Evolutionary conservation across 1,140 invertebrate genomes (phyloP), one percentile per base, ranked within the genome.

Genomic region (Schmidtea mediterranea): DNA sequence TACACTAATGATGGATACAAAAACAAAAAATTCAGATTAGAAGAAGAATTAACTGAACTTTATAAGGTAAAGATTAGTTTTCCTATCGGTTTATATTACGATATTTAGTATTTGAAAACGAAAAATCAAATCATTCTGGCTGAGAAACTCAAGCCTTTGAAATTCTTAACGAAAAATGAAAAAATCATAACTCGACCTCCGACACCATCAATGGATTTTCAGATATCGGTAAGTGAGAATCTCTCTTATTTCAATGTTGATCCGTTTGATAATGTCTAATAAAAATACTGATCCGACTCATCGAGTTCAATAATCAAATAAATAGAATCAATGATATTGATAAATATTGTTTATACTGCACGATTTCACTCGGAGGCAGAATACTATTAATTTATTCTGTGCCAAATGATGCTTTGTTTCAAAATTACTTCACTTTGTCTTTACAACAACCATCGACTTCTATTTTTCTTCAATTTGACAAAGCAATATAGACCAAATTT

Each of bases 201-300:
- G 16, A 76, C 74, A 6, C 74, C 75, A 21, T 63, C 68, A 47
- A 65, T 72, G 15, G 68, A 69, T 18, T 60, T 62, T 1, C 62
- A 71, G 3, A 58, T 62, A 3, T 65, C 71, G 23, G 57, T 61
- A 1, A 53, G 51, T 12, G 12, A 37, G n/a, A 37, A 12, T 37
- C 36, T 12, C 12, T 37, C 12, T 12, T 37, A n/a, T 37, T 37
- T n/a, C 12, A 37, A 37, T 37, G 12, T n/a, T 37, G 36, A 37
- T 37, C 36, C 36, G 12, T 37, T 12, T 12, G n/a, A 37, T n/a
- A 12, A 12, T n/a, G n/a, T n/a, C n/a, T n/a, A n/a, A n/a, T n/a
- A n/a, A n/a, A n/a, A n/a, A n/a, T n/a, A n/a, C n/a, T n/a, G n/a
- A n/a, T n/a, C n/a, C n/a, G n/a, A n/a, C n/a, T n/a, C n/a, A n/a